Conservation (phyloP, 2,888 invertebrate genomes). For the Deilephila porcellus region DNA sequence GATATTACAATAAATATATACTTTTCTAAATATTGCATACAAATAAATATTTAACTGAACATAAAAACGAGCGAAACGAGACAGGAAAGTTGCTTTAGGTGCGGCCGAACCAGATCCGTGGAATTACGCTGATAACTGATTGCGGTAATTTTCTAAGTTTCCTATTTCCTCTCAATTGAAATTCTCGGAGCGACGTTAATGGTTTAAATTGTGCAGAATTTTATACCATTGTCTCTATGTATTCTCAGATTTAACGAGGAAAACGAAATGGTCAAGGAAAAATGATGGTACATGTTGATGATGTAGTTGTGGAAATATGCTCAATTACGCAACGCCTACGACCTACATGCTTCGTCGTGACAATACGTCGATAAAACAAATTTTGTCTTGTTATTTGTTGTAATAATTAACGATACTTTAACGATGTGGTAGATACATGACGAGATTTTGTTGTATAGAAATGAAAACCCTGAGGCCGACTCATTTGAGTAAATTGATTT, state of each 20-base stretch:
- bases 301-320: conserved; percentile 3
- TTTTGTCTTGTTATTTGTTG: neutral
- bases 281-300: neutral
- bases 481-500: too few relatives aligned
- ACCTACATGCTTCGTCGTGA: neutral
- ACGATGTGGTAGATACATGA: neutral
- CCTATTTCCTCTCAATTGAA: conserved; percentile 26
- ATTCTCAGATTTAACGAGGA: neutral
- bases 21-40: neutral
- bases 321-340: conserved; percentile 9
- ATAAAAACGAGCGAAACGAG: conserved; percentile 27
- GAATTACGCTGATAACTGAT: conserved; percentile 30
- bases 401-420: conserved; percentile 13
- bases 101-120: conserved; percentile 30
- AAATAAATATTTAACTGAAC: conserved; percentile 1
- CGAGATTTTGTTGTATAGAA: neutral
- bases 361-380: conserved; percentile 8
- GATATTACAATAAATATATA: too few relatives aligned
- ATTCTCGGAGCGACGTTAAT: conserved; percentile 1
- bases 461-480: neutral
- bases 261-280: conserved; percentile 23
- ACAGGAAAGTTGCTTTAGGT: conserved; percentile 32
- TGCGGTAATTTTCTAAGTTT: conserved; percentile 26
- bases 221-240: neutral
- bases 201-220: neutral